A percentile compares a stretch with the other conserved stretches of the same genome.
These are phyloP conservation scores for Apistogramma diplotaenia DNA, from an alignment of 2,113 vertebrate genomes.

Conservation along the genomic window DNA sequence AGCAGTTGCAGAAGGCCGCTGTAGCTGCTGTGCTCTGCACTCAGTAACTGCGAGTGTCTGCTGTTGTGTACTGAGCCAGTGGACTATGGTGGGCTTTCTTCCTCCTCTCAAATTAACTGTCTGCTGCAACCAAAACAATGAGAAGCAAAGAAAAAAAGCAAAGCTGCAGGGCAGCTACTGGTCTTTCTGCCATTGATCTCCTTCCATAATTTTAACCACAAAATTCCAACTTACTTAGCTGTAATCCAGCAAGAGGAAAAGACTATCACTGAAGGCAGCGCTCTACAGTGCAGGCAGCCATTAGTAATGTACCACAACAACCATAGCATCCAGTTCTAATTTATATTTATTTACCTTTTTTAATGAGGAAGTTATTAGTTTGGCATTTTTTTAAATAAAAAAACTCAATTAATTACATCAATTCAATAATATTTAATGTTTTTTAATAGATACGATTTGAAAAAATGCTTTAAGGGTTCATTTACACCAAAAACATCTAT, in stretches of 20 bases:
- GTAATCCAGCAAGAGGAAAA: not conserved
- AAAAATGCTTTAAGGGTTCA: not conserved
- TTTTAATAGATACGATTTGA: too few species aligned
- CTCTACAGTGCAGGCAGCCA: not conserved
- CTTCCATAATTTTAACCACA: not conserved
- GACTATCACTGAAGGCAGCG: not conserved
- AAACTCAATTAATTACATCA: too few species aligned
- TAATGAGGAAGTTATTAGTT: not conserved
- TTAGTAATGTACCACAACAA: not conserved
- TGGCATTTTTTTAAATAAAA: not conserved
- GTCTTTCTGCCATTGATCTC: not conserved
- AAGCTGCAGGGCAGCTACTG: not conserved
- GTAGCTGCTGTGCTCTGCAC: not conserved
- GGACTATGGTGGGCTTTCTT: not conserved
- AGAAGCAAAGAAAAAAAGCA: not conserved
- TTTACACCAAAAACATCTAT: not conserved
- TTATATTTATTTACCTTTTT: not conserved
- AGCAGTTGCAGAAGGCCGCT: not conserved
- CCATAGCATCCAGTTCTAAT: not conserved
- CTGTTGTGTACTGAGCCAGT: not conserved
- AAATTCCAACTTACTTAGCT: not conserved
- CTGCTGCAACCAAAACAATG: not conserved
- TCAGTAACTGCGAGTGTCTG: not conserved
- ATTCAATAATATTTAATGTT: too few species aligned
- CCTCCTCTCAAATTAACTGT: not conserved